Percentiles rank a stretch among this genome's conserved stretches.
These are phyloP conservation scores for Hymenopus coronatus DNA, from an alignment of 2,888 invertebrate genomes.

Conservation along the genomic window DNA sequence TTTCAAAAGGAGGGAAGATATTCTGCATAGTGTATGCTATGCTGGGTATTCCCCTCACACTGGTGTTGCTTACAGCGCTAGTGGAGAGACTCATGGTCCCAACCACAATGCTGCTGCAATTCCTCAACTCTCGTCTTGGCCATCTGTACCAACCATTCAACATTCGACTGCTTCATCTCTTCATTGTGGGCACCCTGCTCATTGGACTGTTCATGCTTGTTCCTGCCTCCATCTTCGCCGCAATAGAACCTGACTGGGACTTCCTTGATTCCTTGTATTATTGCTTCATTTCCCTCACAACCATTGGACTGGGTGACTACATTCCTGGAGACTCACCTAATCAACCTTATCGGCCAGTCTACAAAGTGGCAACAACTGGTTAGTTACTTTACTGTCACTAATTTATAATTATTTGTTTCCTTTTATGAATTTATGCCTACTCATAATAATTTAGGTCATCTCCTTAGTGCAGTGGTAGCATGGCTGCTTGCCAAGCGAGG, in stretches of 20 bases:
- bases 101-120: conserved; percentile 66
- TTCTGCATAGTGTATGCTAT: conserved; percentile 86
- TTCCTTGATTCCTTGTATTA: conserved; percentile 86
- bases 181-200: conserved; percentile 54
- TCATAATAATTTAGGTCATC: too few relatives aligned
- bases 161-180: conserved; percentile 72
- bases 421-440: neutral
- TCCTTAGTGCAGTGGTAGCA: too few relatives aligned
- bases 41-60: conserved; percentile 81
- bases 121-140: conserved; percentile 66
- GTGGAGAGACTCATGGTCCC: conserved; percentile 79
- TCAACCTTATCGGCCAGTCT: conserved; percentile 73
- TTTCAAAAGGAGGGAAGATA: conserved; percentile 80
- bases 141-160: conserved; percentile 71
- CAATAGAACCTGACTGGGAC: conserved; percentile 78
- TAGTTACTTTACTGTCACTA: conserved; percentile 42
- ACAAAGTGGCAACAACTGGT: conserved; percentile 80
- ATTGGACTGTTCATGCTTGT: conserved; percentile 66
- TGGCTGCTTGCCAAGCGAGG: too few relatives aligned
- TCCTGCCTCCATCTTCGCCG: conserved; percentile 72
- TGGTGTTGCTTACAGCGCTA: conserved; percentile 77
- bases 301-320: conserved; percentile 86
- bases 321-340: conserved; percentile 79
- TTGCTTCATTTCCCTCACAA: conserved; percentile 87
- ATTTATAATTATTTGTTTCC: neutral